A percentile compares a stretch with the other conserved stretches of the same genome.
phyloP scores from a whole-genome alignment of 2,797 vertebrate genomes.

The Cyprinodon diabolis region DNA sequence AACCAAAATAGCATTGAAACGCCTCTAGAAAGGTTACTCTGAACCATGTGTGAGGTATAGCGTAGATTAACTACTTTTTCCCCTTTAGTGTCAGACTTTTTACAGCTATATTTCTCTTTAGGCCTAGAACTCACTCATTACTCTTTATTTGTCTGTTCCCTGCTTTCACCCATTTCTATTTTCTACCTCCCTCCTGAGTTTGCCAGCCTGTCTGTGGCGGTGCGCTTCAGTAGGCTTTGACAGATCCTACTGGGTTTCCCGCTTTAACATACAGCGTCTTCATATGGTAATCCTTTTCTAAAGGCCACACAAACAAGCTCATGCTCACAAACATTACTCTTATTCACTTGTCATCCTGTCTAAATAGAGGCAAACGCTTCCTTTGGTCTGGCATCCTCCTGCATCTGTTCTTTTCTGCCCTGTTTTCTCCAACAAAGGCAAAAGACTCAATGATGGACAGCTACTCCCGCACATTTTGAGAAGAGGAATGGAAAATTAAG shows the following conservation, averaged over 20 bases:
- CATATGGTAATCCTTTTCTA: slow-evolving; percentile 63
- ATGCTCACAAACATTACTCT: slow-evolving; percentile 37
- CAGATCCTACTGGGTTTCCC: slow-evolving; percentile 56
- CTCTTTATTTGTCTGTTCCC: slow-evolving; percentile 8
- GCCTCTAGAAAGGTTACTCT: slow-evolving; percentile 16
- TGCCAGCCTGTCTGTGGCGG: slow-evolving; percentile 14
- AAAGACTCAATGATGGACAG: slow-evolving; percentile 61
- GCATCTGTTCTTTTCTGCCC: slow-evolving; percentile 59
- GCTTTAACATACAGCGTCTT: slow-evolving; percentile 50
- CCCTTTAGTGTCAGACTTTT: background rate
- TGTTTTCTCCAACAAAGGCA: slow-evolving; percentile 42
- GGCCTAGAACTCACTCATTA: slow-evolving; percentile 20
- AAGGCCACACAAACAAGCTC: slow-evolving; percentile 42
- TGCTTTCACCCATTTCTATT: slow-evolving; percentile 35
- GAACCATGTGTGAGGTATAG: slow-evolving; percentile 20
- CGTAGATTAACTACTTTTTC: slow-evolving; percentile 16
- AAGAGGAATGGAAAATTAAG: slow-evolving; percentile 34
- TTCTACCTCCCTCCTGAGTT: slow-evolving; percentile 9
- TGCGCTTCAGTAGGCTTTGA: slow-evolving; percentile 37
- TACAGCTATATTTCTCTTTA: slow-evolving; percentile 9
- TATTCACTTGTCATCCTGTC: slow-evolving; percentile 68
- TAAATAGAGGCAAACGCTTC: slow-evolving; percentile 55
- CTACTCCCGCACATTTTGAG: slow-evolving; percentile 49
- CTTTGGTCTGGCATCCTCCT: slow-evolving; percentile 43
- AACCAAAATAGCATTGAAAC: slow-evolving; percentile 15